Evolutionary conservation across 2,888 invertebrate genomes (phyloP).

Genomic region (Epinotia nisella): DNA sequence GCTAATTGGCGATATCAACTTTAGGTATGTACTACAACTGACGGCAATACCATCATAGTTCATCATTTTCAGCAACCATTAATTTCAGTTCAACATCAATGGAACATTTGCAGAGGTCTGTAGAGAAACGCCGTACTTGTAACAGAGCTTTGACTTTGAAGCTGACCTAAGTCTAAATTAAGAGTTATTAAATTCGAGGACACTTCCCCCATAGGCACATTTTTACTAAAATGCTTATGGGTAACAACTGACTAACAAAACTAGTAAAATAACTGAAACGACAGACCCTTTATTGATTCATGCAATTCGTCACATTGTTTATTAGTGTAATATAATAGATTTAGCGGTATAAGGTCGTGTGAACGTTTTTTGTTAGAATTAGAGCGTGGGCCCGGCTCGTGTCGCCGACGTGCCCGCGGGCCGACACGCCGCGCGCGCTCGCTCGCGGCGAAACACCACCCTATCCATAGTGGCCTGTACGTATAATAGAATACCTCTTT

Average conservation of each 20-base stretch:
- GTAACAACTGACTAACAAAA: too few relatives aligned
- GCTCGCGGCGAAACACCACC: slow-evolving; percentile 64
- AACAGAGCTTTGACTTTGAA: too few relatives aligned
- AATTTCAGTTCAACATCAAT: neutral
- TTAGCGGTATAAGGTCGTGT: slow-evolving; percentile 1
- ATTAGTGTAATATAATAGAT: slow-evolving; percentile 11
- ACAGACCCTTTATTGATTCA: too few relatives aligned
- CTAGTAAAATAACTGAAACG: too few relatives aligned
- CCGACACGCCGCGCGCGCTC: slow-evolving; percentile 66
- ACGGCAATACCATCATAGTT: too few relatives aligned
- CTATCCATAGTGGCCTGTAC: slow-evolving; percentile 53
- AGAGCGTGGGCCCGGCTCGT: slow-evolving; percentile 47
- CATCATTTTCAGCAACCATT: neutral
- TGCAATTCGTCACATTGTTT: neutral
- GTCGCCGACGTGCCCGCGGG: slow-evolving; percentile 61
- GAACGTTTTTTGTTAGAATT: slow-evolving; percentile 24
- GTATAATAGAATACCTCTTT: slow-evolving; percentile 44
- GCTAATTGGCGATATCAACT: neutral
- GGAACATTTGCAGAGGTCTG: neutral
- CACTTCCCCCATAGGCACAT: too few relatives aligned
- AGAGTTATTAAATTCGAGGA: too few relatives aligned
- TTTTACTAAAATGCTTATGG: too few relatives aligned
- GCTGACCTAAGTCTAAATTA: too few relatives aligned
- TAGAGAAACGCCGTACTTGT: too few relatives aligned
- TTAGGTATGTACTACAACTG: too few relatives aligned